Base-by-base conservation (phyloP, 2,797 vertebrate species). In the Halcyon badia region DNA sequence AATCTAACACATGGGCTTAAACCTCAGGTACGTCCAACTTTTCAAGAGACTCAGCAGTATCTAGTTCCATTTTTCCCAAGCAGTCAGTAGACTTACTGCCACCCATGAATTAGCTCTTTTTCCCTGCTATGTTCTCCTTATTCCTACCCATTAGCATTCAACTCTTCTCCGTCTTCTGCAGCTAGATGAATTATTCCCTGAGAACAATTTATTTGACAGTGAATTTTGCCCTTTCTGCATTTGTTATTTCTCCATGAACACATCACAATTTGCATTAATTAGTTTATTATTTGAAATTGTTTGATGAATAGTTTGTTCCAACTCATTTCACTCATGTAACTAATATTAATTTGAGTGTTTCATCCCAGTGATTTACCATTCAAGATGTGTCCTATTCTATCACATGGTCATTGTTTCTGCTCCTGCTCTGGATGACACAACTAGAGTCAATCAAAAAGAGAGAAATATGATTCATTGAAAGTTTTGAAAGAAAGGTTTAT, bases 251-350 rank as follows among this genome's bases (percentile, higher is more conserved):
- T 95, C 76, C 70, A 69, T 82, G 85, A 94, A 95, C 76, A 83
- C 79, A 94, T 84, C 58, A 66, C 58, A 88, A 94, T 97, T 96
- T 95, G 69, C 91, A 95, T 95, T 96, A 95, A 94, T 95, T 95
- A 88, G 82, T 94, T 96, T 95, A 96, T 95, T 91, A 93, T 96
- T 92, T 97, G 65, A 94, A 96, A 92, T 88, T 83, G 33, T 94
- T 97, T 95, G 77, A 94, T 95, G 77, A 96, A 87, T 94, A 86
- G 76, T 83, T 96, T 97, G 79, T 94, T 96, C 90, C 82, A 95
- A 90, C 35, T 60, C 61, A 83, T 96, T 96, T 97, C 89, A 86
- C 80, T 89, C n/a, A 61, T 82, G 91, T 94, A 93, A 49, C 58
- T 94, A 91, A 94, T 96, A 96, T 88, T 95, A 95, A 96, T 97